These are phyloP conservation scores for Paramuricea clavata DNA, from an alignment of 92 coral and sea anemone genomes.

Conservation along the genomic window DNA sequence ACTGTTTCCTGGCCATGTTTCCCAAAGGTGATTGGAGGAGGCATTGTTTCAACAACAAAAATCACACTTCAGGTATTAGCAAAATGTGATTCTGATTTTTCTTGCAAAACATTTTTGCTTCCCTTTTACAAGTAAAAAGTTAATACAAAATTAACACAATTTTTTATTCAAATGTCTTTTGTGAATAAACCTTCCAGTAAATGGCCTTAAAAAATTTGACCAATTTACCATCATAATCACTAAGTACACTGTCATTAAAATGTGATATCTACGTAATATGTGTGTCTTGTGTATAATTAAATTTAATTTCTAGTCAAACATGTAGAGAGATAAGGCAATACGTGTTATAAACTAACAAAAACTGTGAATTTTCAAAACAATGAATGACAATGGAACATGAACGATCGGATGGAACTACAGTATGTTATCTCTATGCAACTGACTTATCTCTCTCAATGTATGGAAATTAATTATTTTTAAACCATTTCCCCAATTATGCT, in stretches of 20 bases:
- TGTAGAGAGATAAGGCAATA: not conserved
- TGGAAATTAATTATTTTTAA: not conserved
- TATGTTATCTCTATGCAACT: not conserved
- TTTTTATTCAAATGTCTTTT: constrained; percentile 5
- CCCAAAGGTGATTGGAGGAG: no score
- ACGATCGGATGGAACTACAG: no score
- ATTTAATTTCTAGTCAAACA: not conserved
- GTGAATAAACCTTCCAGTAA: constrained; percentile 22
- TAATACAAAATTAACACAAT: not conserved
- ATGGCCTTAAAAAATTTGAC: not conserved
- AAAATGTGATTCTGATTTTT: no score
- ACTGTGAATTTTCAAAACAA: no score
- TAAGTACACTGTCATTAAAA: constrained; percentile 23
- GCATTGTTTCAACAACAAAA: no score
- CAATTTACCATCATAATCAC: constrained; percentile 39
- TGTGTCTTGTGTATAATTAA: not conserved
- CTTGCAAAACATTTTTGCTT: not conserved
- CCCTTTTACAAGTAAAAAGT: no score
- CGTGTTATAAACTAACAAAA: no score
- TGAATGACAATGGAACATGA: no score
- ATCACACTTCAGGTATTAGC: no score
- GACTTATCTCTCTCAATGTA: not conserved
- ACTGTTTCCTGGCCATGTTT: no score
- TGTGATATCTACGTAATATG: no score
- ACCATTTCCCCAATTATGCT: not conserved